phyloP scores from a whole-genome alignment of 2,888 invertebrate genomes.

The Diadegma fenestrale region DNA sequence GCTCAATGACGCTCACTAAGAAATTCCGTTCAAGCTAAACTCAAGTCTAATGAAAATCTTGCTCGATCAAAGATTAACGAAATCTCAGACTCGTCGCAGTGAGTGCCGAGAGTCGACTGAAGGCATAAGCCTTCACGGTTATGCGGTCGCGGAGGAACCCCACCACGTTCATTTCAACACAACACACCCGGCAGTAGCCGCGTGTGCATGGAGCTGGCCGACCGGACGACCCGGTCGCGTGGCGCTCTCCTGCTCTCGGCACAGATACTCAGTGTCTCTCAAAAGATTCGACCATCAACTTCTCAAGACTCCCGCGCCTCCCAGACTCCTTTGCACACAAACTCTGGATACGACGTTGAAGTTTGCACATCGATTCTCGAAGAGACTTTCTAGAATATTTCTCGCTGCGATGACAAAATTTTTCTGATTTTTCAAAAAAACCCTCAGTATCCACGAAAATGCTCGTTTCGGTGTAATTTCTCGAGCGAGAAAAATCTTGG shows the following conservation, averaged over 20 bases:
- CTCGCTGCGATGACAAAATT: too few relatives aligned
- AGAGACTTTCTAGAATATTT: too few relatives aligned
- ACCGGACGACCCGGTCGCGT: conserved; percentile 83
- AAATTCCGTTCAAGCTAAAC: background rate
- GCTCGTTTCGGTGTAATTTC: too few relatives aligned
- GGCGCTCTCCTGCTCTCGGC: conserved; percentile 76
- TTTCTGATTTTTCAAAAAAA: too few relatives aligned
- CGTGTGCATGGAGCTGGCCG: conserved; percentile 70
- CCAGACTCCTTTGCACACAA: conserved; percentile 23
- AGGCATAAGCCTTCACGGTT: conserved; percentile 78
- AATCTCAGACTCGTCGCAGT: conserved; percentile 81
- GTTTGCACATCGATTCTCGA: too few relatives aligned
- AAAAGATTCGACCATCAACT: conserved; percentile 72
- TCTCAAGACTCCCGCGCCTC: background rate
- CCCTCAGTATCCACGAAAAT: too few relatives aligned
- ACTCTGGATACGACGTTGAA: too few relatives aligned
- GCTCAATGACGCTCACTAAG: background rate
- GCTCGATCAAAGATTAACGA: conserved; percentile 74
- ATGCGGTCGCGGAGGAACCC: conserved; percentile 82
- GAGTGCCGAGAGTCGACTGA: conserved; percentile 84
- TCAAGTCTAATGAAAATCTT: conserved; percentile 22
- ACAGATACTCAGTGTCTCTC: conserved; percentile 83
- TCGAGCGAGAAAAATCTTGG: too few relatives aligned
- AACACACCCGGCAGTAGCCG: conserved; percentile 80
- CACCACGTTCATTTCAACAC: conserved; percentile 83